Conservation (phyloP, 2,888 invertebrate genomes). For the Cetonia aurata region DNA sequence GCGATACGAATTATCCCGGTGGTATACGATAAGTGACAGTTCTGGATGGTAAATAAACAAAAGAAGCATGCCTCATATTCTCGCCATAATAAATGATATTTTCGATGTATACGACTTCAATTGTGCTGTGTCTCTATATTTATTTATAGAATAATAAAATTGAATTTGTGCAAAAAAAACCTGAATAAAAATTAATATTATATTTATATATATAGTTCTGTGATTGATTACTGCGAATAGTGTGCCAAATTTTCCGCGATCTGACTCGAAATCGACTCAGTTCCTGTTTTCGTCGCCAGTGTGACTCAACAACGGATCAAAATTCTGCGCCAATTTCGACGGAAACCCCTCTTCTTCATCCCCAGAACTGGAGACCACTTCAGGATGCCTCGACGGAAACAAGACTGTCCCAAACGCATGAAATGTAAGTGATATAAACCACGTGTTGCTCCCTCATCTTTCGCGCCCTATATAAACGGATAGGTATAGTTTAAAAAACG, state of each 20-base stretch:
- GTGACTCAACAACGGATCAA: constrained; percentile 51
- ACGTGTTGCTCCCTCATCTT: constrained; percentile 27
- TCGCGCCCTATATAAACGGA: no score
- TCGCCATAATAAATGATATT: constrained; percentile 11
- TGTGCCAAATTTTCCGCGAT: constrained; percentile 31
- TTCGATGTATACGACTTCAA: constrained; percentile 41
- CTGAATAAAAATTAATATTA: neutral
- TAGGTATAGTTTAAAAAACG: no score
- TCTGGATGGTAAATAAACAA: neutral
- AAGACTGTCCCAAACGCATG: constrained; percentile 70
- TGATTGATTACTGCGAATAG: constrained; percentile 23
- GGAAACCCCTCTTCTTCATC: constrained; percentile 47
- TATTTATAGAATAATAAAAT: constrained; percentile 13
- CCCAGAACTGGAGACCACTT: constrained; percentile 49
- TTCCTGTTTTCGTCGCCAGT: constrained; percentile 12
- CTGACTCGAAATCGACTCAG: constrained; percentile 19
- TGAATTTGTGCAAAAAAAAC: constrained; percentile 14
- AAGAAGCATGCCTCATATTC: neutral
- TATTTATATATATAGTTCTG: neutral
- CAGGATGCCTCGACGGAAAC: constrained; percentile 69
- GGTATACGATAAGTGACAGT: constrained; percentile 24
- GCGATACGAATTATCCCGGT: neutral
- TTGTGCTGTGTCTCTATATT: constrained; percentile 43
- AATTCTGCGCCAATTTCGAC: constrained; percentile 60
- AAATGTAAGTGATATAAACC: constrained; percentile 65